These are phyloP conservation scores for Cyphomyrmex costatus DNA, from an alignment of 1,140 invertebrate species.

Conservation along the genomic window DNA sequence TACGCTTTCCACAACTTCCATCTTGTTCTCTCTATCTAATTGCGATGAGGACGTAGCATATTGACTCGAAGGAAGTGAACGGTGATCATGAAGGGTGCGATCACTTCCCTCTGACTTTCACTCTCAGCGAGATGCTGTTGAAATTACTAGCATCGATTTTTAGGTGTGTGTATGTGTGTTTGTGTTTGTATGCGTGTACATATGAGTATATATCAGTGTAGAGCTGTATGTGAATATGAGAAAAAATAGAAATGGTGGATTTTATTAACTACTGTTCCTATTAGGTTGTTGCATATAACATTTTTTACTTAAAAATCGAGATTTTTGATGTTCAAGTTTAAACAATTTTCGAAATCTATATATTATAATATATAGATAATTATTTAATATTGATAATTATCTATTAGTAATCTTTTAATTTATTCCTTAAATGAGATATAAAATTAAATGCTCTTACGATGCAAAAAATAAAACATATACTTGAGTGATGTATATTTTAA, in stretches of 20 bases:
- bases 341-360: background rate
- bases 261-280: slow-evolving; percentile 39
- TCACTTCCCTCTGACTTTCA: background rate
- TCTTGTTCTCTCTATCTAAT: slow-evolving; percentile 47
- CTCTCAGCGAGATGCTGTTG: slow-evolving; percentile 13
- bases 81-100: slow-evolving; percentile 5
- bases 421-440: background rate
- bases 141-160: background rate
- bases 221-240: background rate
- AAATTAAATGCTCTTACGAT: background rate
- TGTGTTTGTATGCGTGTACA: slow-evolving; percentile 28
- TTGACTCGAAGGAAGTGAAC: slow-evolving; percentile 10
- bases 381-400: no score
- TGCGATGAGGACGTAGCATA: slow-evolving; percentile 4
- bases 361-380: no score
- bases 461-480: background rate
- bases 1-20: slow-evolving; percentile 63
- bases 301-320: slow-evolving; percentile 12
- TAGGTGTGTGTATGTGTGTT: slow-evolving; percentile 15
- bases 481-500: background rate
- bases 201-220: slow-evolving; percentile 48
- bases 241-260: background rate
- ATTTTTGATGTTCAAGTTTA: background rate
- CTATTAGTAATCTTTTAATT: background rate
- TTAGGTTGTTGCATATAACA: slow-evolving; percentile 54